A percentile compares a stretch with the other conserved stretches of the same genome.
Evolutionary conservation across 2,888 invertebrate genomes (phyloP).

Genomic region (Apamea crenata): DNA sequence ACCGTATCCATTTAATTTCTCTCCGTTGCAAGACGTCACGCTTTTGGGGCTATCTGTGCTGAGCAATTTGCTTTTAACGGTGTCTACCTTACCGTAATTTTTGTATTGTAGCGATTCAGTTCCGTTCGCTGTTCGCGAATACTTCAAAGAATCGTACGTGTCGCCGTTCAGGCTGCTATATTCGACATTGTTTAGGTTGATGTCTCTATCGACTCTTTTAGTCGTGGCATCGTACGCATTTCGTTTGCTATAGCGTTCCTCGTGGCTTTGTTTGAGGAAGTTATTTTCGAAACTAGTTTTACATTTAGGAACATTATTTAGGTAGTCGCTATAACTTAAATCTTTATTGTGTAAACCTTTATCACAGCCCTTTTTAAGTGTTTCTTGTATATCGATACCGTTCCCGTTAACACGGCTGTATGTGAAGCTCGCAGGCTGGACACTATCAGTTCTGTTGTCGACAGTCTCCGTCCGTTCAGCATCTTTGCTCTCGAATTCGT

Average conservation of each 20-base stretch:
- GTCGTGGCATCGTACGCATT: slow-evolving; percentile 83
- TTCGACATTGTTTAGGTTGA: slow-evolving; percentile 86
- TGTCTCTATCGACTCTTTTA: slow-evolving; percentile 86
- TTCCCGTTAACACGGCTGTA: slow-evolving; percentile 84
- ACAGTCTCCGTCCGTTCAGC: slow-evolving; percentile 79
- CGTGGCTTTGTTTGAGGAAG: slow-evolving; percentile 87
- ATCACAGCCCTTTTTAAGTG: slow-evolving; percentile 89
- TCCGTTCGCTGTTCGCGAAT: slow-evolving; percentile 89
- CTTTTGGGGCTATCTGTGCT: slow-evolving; percentile 88
- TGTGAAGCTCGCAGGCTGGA: slow-evolving; percentile 82
- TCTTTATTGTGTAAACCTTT: slow-evolving; percentile 89
- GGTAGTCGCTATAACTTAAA: slow-evolving; percentile 86
- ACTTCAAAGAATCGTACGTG: slow-evolving; percentile 88
- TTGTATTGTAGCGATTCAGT: slow-evolving; percentile 89
- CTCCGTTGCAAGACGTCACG: slow-evolving; percentile 88
- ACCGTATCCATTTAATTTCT: slow-evolving; percentile 85
- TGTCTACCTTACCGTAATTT: slow-evolving; percentile 87
- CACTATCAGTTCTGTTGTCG: slow-evolving; percentile 79
- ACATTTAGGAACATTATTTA: slow-evolving; percentile 90
- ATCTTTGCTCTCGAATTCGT: slow-evolving; percentile 87
- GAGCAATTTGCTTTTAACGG: slow-evolving; percentile 89
- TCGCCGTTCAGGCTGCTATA: slow-evolving; percentile 87
- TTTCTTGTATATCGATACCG: slow-evolving; percentile 87
- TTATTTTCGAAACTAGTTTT: slow-evolving; percentile 89
- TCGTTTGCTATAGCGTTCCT: slow-evolving; percentile 87